Percentiles rank a stretch among this genome's conserved stretches.
Evolutionary conservation across 2,888 invertebrate genomes (phyloP).

Genomic region (Amiota mariae): DNA sequence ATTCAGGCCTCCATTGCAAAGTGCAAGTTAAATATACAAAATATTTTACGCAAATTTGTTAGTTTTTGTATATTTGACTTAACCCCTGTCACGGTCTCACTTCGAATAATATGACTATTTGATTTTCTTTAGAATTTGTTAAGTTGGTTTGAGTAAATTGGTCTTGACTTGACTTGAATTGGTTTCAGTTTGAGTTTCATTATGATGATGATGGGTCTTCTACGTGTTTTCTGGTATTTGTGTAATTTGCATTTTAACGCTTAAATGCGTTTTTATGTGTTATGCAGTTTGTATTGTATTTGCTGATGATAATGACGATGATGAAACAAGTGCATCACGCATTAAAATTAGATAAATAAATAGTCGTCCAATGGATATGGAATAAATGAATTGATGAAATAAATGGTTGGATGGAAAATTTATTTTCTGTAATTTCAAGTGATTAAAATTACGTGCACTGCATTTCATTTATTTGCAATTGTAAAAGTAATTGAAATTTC

Average conservation of each 20-base stretch:
- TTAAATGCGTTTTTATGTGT: constrained; percentile 56
- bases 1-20: constrained; percentile 56
- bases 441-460: constrained; percentile 29
- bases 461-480: constrained; percentile 4
- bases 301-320: not conserved
- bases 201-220: constrained; percentile 42
- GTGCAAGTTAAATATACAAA: constrained; percentile 65
- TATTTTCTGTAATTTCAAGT: constrained; percentile 19
- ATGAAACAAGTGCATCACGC: not conserved
- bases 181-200: not conserved
- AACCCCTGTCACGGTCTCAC: constrained; percentile 27
- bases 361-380: not conserved
- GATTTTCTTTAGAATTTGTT: constrained; percentile 20
- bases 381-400: constrained; percentile 4
- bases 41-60: constrained; percentile 62
- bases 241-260: constrained; percentile 65
- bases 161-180: not conserved
- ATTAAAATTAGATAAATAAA: constrained; percentile 32
- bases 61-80: constrained; percentile 18
- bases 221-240: constrained; percentile 37
- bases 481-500: no score
- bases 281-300: constrained; percentile 48
- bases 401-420: constrained; percentile 20
- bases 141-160: not conserved
- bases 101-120: constrained; percentile 49